Conservation (phyloP, 2,888 invertebrate genomes). For the Cremastinae sp. region DNA sequence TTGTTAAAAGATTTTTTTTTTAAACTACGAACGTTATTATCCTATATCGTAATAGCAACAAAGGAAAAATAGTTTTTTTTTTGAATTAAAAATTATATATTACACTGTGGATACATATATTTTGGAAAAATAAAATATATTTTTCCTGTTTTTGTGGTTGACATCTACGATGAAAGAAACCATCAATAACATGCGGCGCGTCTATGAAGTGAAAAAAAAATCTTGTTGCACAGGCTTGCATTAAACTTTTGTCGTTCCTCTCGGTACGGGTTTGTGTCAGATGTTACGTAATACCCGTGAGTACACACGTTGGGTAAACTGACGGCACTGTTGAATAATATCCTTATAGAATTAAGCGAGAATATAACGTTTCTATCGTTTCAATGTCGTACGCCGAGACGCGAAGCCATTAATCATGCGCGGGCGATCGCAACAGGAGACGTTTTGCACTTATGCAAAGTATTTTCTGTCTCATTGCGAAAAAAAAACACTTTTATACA, state of each 20-base stretch:
- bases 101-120: too few relatives aligned
- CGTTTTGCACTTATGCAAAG: constrained; percentile 32
- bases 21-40: too few relatives aligned
- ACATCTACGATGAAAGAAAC: background rate
- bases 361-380: constrained; percentile 67
- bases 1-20: too few relatives aligned
- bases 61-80: too few relatives aligned
- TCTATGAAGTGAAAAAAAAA: too few relatives aligned
- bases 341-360: constrained; percentile 55
- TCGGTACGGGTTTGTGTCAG: constrained; percentile 25
- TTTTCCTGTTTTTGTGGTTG: too few relatives aligned
- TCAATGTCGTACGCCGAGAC: constrained; percentile 61
- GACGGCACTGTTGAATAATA: constrained; percentile 58
- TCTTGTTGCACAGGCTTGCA: constrained; percentile 27
- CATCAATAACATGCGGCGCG: too few relatives aligned
- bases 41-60: too few relatives aligned
- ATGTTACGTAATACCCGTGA: constrained; percentile 51
- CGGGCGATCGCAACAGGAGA: constrained; percentile 56
- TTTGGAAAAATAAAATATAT: too few relatives aligned
- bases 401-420: constrained; percentile 58
- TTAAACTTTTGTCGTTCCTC: constrained; percentile 21
- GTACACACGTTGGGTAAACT: constrained; percentile 49
- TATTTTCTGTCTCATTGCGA: too few relatives aligned
- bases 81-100: too few relatives aligned
- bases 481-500: background rate